A percentile compares a stretch with the other conserved stretches of the same genome.
phyloP scores from a whole-genome alignment of 2,797 vertebrate genomes.

The Phoebastria nigripes region DNA sequence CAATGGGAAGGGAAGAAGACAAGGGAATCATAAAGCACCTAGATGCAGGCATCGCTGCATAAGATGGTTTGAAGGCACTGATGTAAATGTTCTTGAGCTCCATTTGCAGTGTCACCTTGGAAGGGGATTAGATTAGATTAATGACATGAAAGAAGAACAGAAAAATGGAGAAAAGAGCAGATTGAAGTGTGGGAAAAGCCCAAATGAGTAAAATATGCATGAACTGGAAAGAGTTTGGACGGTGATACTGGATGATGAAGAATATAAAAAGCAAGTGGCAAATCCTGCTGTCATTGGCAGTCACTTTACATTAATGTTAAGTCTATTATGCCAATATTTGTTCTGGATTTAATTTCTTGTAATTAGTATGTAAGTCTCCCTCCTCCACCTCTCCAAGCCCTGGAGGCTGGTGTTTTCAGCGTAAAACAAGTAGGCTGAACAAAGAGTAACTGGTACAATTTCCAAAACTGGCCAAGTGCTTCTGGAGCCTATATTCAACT shows the following conservation, averaged over 20 bases:
- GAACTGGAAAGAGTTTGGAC: neutral
- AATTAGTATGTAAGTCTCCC: neutral
- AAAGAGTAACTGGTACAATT: neutral
- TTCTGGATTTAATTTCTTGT: constrained; percentile 17
- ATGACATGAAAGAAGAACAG: constrained; percentile 21
- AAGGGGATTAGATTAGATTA: constrained; percentile 43
- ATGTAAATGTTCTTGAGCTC: neutral
- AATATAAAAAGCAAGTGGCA: neutral
- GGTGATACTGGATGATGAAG: neutral
- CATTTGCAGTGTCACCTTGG: constrained; percentile 42
- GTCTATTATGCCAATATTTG: neutral
- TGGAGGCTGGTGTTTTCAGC: neutral
- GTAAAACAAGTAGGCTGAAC: neutral
- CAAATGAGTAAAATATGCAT: neutral
- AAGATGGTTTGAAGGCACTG: neutral
- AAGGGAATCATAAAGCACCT: neutral
- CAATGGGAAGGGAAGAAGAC: neutral
- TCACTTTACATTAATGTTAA: neutral
- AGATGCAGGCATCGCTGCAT: neutral
- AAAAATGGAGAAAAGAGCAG: neutral
- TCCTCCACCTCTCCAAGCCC: neutral
- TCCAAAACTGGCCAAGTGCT: neutral
- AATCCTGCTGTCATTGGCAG: neutral
- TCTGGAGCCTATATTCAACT: neutral
- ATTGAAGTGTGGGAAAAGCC: neutral